Evolutionary conservation across 2,888 invertebrate genomes (phyloP).

Genomic region (Blastobasis lacticolella): DNA sequence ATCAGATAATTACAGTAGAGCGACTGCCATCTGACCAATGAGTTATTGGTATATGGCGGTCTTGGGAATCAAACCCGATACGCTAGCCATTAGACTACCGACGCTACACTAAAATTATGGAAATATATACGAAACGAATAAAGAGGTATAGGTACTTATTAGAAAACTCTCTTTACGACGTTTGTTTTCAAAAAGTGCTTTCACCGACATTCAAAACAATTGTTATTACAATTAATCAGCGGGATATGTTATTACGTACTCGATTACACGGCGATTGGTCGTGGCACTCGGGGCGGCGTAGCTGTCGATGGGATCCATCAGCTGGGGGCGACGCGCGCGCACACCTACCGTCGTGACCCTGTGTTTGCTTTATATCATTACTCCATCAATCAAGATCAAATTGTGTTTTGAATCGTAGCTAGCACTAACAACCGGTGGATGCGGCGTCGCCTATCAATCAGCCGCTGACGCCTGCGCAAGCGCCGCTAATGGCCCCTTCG

Average conservation of each 20-base stretch:
- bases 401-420: slow-evolving; percentile 65
- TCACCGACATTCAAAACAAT: too few species aligned
- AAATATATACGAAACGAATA: too few species aligned
- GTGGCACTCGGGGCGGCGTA: neutral
- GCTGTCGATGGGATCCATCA: neutral
- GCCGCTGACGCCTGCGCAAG: slow-evolving; percentile 22
- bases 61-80: too few species aligned
- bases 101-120: too few species aligned
- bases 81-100: too few species aligned
- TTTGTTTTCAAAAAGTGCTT: too few species aligned
- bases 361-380: slow-evolving; percentile 71
- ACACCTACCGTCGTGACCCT: slow-evolving; percentile 44
- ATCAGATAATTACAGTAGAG: too few species aligned
- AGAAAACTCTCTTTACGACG: too few species aligned
- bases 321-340: slow-evolving; percentile 32
- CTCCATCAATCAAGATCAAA: slow-evolving; percentile 70
- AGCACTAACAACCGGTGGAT: slow-evolving; percentile 63
- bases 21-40: too few species aligned
- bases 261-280: slow-evolving; percentile 10
- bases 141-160: too few species aligned
- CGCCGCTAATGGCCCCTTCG: slow-evolving; percentile 53
- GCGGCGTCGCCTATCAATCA: slow-evolving; percentile 15
- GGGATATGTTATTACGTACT: slow-evolving; percentile 10
- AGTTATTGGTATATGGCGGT: too few species aligned
- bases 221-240: slow-evolving; percentile 6